These are phyloP conservation scores for Adelphocoris suturalis DNA, from an alignment of 2,888 invertebrate species.

Conservation along the genomic window DNA sequence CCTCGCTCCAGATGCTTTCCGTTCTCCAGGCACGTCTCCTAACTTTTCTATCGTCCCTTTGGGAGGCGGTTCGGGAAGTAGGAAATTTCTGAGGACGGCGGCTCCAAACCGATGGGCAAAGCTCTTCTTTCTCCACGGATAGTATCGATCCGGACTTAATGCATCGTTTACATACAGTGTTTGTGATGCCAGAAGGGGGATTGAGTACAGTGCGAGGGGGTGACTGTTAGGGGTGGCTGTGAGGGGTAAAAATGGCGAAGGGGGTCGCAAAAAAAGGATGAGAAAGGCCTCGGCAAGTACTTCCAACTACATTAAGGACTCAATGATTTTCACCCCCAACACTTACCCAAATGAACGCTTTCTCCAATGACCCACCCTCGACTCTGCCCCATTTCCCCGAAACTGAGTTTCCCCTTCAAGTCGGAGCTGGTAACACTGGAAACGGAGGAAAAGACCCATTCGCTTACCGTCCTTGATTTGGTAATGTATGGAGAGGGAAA, in stretches of 20 bases:
- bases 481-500: too few relatives aligned
- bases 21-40: too few relatives aligned
- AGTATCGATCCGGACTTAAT: background rate
- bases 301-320: conserved; percentile 7
- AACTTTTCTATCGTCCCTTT: background rate
- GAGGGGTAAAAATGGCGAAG: background rate
- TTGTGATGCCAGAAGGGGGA: background rate
- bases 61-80: background rate
- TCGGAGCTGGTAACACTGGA: too few relatives aligned
- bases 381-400: too few relatives aligned
- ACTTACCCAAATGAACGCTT: conserved; percentile 2
- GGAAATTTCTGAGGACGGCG: background rate
- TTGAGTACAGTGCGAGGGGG: background rate
- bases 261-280: background rate
- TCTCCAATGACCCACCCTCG: too few relatives aligned
- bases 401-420: too few relatives aligned
- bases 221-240: background rate
- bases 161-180: conserved; percentile 26
- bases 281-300: background rate
- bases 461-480: too few relatives aligned
- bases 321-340: background rate
- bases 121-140: background rate
- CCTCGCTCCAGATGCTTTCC: too few relatives aligned
- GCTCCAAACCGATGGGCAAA: background rate
- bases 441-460: too few relatives aligned